Base-by-base conservation (phyloP, 2,888 invertebrate genomes). In the Papilio demoleus region DNA sequence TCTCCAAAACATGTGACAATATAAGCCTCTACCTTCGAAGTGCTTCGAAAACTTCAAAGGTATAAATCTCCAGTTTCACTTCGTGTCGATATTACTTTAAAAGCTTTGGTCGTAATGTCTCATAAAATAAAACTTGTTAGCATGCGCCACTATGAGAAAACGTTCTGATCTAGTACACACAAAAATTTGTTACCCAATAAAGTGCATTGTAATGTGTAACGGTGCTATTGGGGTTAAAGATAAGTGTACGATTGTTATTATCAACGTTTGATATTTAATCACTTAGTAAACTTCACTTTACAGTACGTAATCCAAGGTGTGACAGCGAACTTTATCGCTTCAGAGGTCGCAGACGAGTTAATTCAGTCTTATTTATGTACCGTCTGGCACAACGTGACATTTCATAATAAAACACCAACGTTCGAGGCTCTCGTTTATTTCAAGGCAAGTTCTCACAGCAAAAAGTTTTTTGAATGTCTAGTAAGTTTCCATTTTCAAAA, bases 341-440 rank as follows among this genome's bases (percentile, higher is more conserved):
- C 83, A 84, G 83, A 85, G 90, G 88, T 88, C 89, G 82, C 86
- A 91, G 90, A 91, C 90, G 83, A 88, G 88, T 88, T 88, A 90
- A 90, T 90, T 89, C 86, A 79, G 83, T 85, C 81, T 88, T 90
- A 90, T 91, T 91, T 92, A 89, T 90, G 87, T 87, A 87, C 85
- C 83, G 90, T 89, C 91, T 92, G 88, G 87, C 82, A 82, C 85
- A 80, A 84, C 77, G 85, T 88, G 90, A 90, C 88, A 90, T 90
- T 90, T 88, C 83, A 86, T 86, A 90, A 88, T 88, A 88, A 89
- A 88, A 89, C 85, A 82, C 76, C 80, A 79, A 80, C 77, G 77
- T 81, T 84, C 80, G 78, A 77, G 79, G 80, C 78, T 79, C 79
- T 77, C 77, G 78, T 80, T 80, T 76, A 74, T 79, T 76, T 76